These are phyloP conservation scores for Andricus curvator DNA, from an alignment of 2,888 invertebrate species.

Conservation along the genomic window DNA sequence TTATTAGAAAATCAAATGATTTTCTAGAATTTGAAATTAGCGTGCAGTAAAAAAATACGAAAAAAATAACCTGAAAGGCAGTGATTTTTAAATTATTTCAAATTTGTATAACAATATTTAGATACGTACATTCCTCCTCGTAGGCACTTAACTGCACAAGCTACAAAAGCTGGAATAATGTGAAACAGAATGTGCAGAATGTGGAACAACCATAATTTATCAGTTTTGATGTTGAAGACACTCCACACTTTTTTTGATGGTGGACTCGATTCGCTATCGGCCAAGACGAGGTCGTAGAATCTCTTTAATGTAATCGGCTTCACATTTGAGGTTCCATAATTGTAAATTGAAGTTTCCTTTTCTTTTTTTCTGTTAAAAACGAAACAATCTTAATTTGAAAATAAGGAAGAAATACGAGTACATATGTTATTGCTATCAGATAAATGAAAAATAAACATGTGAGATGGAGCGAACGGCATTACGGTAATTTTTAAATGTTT, in stretches of 20 bases:
- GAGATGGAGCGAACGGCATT: no score
- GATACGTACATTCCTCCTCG: slow-evolving; percentile 13
- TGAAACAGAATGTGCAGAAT: slow-evolving; percentile 60
- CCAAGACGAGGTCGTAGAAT: slow-evolving; percentile 44
- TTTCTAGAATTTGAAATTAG: no score
- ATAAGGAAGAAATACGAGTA: no score
- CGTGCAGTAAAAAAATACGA: no score
- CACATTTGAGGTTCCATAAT: slow-evolving; percentile 89
- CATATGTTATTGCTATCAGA: no score
- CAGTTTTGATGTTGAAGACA: slow-evolving; percentile 40
- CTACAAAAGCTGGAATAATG: slow-evolving; percentile 59
- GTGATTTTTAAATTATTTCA: no score
- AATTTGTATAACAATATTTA: not conserved
- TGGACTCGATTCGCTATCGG: slow-evolving; percentile 47
- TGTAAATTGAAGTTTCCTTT: slow-evolving; percentile 83
- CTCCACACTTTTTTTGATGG: slow-evolving; percentile 56
- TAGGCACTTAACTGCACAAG: not conserved
- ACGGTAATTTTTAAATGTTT: no score
- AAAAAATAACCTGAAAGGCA: no score
- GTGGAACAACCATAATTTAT: slow-evolving; percentile 49
- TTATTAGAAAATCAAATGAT: no score
- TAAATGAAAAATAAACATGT: no score
- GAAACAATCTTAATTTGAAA: not conserved
- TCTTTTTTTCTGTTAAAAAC: slow-evolving; percentile 51
- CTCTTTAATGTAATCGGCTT: slow-evolving; percentile 77